Evolutionary conservation across 2,797 vertebrate genomes (phyloP).

Genomic region (Parambassis ranga): DNA sequence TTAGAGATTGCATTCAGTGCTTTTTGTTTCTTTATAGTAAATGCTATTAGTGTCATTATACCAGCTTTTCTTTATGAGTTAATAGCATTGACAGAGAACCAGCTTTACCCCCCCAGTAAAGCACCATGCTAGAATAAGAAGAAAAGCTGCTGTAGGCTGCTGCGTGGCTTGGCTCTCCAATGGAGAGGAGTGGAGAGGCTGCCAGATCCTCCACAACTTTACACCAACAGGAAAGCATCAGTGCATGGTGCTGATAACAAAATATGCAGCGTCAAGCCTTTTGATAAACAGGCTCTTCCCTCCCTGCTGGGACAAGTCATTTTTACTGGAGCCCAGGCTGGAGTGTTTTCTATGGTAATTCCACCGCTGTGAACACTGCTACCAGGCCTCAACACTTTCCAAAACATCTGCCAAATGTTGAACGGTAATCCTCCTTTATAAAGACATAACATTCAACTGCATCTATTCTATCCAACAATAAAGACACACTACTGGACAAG

Average conservation of each 20-base stretch:
- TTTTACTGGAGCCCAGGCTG: not conserved
- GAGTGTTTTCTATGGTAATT: not conserved
- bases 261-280: not conserved
- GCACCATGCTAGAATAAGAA: not conserved
- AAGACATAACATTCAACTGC: constrained; percentile 6
- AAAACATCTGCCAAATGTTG: constrained; percentile 7
- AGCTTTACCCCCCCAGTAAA: not conserved
- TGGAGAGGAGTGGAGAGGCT: not conserved
- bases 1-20: not conserved
- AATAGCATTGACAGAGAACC: not conserved
- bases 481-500: not conserved
- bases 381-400: not conserved
- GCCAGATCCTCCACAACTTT: not conserved
- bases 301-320: not conserved
- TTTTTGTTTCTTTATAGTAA: not conserved
- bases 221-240: not conserved
- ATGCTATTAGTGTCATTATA: not conserved
- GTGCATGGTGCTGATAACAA: not conserved
- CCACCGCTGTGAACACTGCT: not conserved
- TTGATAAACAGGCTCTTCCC: not conserved
- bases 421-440: constrained; percentile 26
- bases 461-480: constrained; percentile 2
- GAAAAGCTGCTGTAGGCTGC: not conserved
- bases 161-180: not conserved
- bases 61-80: not conserved